Evolutionary conservation across 2,888 invertebrate species (phyloP).

Genomic region (Apamea anceps): DNA sequence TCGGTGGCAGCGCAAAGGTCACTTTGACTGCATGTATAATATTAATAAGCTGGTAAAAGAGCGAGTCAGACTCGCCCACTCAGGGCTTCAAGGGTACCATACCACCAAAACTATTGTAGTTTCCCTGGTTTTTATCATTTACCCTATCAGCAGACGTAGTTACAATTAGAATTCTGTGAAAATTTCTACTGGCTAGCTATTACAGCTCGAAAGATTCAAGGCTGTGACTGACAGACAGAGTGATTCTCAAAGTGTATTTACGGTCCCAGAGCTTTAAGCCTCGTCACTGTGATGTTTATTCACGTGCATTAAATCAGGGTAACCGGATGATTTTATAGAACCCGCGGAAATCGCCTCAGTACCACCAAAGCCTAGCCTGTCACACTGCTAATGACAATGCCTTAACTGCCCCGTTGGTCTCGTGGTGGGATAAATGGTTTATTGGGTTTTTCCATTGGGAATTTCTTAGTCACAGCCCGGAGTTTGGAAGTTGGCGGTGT

Average conservation of each 20-base stretch:
- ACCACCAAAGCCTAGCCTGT: not conserved
- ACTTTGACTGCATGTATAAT: too few species aligned
- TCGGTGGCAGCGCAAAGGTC: too few species aligned
- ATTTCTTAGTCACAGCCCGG: too few species aligned
- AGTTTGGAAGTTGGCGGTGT: too few species aligned
- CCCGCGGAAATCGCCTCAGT: not conserved
- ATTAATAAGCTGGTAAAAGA: not conserved
- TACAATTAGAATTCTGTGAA: not conserved
- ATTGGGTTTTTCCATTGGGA: too few species aligned
- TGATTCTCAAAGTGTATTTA: not conserved
- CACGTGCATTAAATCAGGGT: not conserved
- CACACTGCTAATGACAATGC: not conserved
- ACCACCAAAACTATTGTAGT: not conserved
- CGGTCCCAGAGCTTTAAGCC: not conserved
- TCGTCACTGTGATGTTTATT: slow-evolving; percentile 14
- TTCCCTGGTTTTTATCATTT: not conserved
- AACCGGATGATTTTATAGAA: not conserved
- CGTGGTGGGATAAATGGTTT: too few species aligned
- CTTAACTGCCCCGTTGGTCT: too few species aligned
- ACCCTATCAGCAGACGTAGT: not conserved
- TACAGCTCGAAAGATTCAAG: not conserved
- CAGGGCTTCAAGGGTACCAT: not conserved
- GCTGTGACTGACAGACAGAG: slow-evolving; percentile 3
- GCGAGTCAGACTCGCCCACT: not conserved
- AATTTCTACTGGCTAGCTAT: not conserved